Evolutionary conservation across 2,888 invertebrate species (phyloP).

Genomic region (Caprella mutica): DNA sequence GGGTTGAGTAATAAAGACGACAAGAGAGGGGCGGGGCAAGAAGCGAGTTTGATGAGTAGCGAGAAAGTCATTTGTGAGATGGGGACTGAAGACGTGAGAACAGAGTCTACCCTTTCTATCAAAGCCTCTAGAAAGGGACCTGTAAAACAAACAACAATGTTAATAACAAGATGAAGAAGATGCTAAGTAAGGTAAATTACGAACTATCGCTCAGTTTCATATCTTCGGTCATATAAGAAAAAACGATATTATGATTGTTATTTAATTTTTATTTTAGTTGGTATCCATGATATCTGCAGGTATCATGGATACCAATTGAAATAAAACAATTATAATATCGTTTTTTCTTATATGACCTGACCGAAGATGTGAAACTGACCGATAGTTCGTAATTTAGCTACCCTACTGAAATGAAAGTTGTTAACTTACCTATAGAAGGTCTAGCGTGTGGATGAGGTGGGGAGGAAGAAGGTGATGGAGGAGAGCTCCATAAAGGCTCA

Average conservation of each 20-base stretch:
- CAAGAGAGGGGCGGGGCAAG: slow-evolving; percentile 78
- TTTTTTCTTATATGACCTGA: too few species aligned
- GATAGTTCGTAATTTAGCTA: too few species aligned
- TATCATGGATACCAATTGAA: too few species aligned
- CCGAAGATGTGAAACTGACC: too few species aligned
- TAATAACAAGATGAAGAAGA: background rate
- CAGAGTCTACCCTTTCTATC: slow-evolving; percentile 66
- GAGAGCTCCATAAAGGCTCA: background rate
- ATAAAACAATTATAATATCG: too few species aligned
- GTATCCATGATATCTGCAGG: too few species aligned
- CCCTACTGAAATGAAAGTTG: background rate
- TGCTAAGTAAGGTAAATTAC: too few species aligned
- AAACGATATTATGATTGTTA: too few species aligned
- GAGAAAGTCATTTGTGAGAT: slow-evolving; percentile 80
- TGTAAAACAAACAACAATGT: slow-evolving; percentile 30
- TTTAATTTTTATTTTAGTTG: too few species aligned
- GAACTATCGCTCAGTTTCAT: too few species aligned
- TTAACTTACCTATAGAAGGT: background rate
- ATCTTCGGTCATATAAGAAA: too few species aligned
- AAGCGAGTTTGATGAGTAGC: slow-evolving; percentile 69
- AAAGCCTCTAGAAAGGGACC: slow-evolving; percentile 70
- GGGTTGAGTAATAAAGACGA: slow-evolving; percentile 77
- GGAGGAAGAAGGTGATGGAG: slow-evolving; percentile 1
- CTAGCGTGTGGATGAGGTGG: background rate
- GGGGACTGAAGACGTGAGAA: slow-evolving; percentile 70